phyloP scores from a whole-genome alignment of 2,797 vertebrate genomes.

The Tamandua tetradactyla region DNA sequence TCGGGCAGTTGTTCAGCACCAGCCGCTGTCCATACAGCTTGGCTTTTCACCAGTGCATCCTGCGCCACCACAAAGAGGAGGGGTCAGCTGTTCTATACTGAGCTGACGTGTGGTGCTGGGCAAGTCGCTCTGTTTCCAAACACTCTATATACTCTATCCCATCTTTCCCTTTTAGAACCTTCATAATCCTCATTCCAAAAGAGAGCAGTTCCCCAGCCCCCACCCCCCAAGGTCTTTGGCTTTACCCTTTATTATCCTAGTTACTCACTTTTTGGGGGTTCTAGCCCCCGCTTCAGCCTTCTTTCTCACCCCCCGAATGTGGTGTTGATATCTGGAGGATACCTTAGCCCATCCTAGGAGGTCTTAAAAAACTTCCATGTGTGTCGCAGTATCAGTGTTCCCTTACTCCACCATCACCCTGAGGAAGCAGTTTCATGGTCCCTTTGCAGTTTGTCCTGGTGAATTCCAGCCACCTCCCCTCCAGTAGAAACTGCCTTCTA shows the following conservation, averaged over 20 bases:
- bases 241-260: not conserved
- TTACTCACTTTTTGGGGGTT: not conserved
- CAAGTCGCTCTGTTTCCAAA: not conserved
- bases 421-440: not conserved
- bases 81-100: not conserved
- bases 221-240: not conserved
- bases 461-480: not conserved
- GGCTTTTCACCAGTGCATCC: rapidly evolving
- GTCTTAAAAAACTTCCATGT: not conserved
- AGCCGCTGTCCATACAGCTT: rapidly evolving
- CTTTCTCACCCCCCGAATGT: not conserved
- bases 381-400: not conserved
- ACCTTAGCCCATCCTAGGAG: not conserved
- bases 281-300: not conserved
- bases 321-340: not conserved
- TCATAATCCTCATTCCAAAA: not conserved
- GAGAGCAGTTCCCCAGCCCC: not conserved
- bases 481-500: not conserved
- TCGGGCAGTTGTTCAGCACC: not conserved
- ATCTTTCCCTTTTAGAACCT: not conserved
- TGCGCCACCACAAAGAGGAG: not conserved
- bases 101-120: not conserved
- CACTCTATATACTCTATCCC: too few relatives aligned
- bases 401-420: not conserved
- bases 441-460: not conserved